Base-by-base conservation (phyloP, 2,113 vertebrate species). In the Mormyrus lacerda region DNA sequence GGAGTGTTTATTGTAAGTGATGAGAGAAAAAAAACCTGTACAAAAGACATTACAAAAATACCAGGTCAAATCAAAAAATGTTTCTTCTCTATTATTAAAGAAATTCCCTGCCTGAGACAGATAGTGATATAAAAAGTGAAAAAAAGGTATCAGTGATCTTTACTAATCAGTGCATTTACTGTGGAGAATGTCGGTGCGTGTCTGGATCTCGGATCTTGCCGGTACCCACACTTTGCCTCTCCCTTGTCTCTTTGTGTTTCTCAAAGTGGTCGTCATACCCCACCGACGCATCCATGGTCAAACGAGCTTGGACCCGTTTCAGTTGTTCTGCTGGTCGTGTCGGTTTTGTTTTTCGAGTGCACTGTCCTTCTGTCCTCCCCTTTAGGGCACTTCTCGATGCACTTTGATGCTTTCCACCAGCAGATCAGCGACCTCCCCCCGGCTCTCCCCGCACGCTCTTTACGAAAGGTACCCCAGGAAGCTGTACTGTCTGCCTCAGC, bases 331-430 rank as follows among this genome's bases (percentile, higher is more conserved):
- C 45, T 55, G 3, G 1, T 4, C 15, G 21, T 89, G 73, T 42
- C 5, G 4, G 44, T 27, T 69, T 82, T n/a, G 39, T 83, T 73
- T 90, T 50, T 85, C 87, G 53, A 88, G 42, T 17, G 88, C 87
- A 88, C 85, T 92, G 87, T 93, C 94, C 93, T 94, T 91, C 93
- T 95, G 94, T 95, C 93, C 92, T 92, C 92, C 93, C 93, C 92
- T 95, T 90, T 96, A 99, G 98, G 98, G 88, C 97, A 97, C 95
- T 98, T 98, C 94, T 97, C 96, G 73, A 96, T 99, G 95, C 97
- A 99, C 95, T 99, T 99, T 88, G 98, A 99, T 88, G 97, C 98
- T 95, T 99, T 98, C 96, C 97, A 99, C 94, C 98, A 99, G 93
- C 97, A 98, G 93, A 94, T 97, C 94, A 97, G 96, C 90, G 98